Conservation (phyloP, 2,888 invertebrate genomes). For the Agonopterix arenella region DNA sequence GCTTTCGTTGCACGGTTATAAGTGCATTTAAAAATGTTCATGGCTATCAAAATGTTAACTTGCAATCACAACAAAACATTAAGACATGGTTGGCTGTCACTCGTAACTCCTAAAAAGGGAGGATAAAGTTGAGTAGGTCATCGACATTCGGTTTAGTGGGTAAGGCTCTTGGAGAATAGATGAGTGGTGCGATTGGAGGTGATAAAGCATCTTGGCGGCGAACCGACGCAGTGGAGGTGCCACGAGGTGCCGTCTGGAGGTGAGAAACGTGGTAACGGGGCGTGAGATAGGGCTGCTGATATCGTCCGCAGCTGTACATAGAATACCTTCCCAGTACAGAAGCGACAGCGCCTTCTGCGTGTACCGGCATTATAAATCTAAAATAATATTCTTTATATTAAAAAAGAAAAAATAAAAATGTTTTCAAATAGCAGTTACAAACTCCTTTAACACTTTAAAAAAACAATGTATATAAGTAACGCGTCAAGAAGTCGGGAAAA, state of each 20-base stretch:
- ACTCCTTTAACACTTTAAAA: no score
- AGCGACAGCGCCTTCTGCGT: not conserved
- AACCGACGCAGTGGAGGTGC: constrained; percentile 39
- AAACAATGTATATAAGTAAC: no score
- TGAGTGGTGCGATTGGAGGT: constrained; percentile 55
- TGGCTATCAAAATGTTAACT: constrained; percentile 3
- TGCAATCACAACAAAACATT: not conserved
- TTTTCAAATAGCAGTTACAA: not conserved
- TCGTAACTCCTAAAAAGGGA: constrained; percentile 39
- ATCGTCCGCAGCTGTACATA: constrained; percentile 29
- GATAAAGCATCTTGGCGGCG: constrained; percentile 55
- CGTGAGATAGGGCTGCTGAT: constrained; percentile 64
- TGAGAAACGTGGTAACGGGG: constrained; percentile 70
- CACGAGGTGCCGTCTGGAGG: constrained; percentile 59
- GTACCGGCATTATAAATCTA: not conserved
- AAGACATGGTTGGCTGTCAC: constrained; percentile 27
- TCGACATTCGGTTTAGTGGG: constrained; percentile 60
- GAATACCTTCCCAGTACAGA: constrained; percentile 7
- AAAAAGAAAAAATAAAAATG: not conserved
- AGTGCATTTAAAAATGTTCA: not conserved
- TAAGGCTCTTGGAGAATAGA: constrained; percentile 46
- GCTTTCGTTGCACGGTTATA: no score
- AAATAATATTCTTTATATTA: no score
- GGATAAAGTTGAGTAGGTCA: constrained; percentile 42
- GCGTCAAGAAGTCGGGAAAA: not conserved